A percentile compares a stretch with the other conserved stretches of the same genome.
Conservation (phyloP, 2,888 invertebrate genomes). For the Eretmocerus hayati region DNA sequence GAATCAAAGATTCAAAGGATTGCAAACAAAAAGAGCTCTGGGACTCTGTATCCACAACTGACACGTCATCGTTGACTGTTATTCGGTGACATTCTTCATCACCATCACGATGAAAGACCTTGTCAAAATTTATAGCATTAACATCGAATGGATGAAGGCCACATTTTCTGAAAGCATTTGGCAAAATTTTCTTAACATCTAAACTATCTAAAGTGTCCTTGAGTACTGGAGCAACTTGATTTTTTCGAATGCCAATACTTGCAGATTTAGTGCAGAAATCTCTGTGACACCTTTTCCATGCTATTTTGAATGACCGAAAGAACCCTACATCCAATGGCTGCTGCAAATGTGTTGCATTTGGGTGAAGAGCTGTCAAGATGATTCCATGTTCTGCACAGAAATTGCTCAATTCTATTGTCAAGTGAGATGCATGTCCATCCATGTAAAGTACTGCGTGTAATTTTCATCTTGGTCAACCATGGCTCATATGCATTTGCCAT, state of each 20-base stretch:
- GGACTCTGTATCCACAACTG: no score
- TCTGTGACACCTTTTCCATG: slow-evolving; percentile 28
- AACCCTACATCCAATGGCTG: slow-evolving; percentile 42
- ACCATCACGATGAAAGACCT: no score
- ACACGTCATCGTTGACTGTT: no score
- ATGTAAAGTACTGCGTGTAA: background rate
- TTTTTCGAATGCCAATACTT: background rate
- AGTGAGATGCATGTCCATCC: slow-evolving; percentile 24
- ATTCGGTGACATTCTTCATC: no score
- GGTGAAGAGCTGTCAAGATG: slow-evolving; percentile 34
- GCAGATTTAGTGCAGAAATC: no score
- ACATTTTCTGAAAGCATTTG: background rate
- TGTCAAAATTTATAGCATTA: background rate
- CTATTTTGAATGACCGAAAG: slow-evolving; percentile 35
- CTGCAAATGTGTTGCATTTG: slow-evolving; percentile 41
- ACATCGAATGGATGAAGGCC: background rate
- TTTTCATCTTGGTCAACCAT: background rate
- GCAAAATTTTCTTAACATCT: background rate
- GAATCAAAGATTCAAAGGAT: no score
- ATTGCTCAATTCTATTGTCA: slow-evolving; percentile 38
- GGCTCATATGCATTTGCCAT: background rate
- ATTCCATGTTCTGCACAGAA: slow-evolving; percentile 40
- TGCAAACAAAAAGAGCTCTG: no score
- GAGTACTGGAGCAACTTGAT: no score
- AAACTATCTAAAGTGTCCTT: background rate